Evolutionary conservation across 2,888 invertebrate genomes (phyloP).

Genomic region (Megaustenia siamemsis): DNA sequence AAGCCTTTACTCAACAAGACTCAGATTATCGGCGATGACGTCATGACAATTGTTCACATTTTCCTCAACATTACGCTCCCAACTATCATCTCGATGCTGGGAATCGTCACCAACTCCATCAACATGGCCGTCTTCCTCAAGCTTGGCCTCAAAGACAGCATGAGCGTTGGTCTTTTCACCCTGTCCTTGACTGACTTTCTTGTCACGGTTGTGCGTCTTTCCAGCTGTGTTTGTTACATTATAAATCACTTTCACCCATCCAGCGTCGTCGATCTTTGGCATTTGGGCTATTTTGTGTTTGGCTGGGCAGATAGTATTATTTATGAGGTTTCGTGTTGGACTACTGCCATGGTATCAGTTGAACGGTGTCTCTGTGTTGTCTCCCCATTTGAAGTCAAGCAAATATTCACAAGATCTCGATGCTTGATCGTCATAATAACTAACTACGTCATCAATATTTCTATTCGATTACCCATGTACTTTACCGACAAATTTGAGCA

Average conservation of each 20-base stretch:
- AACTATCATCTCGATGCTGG: not conserved
- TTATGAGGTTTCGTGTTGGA: not conserved
- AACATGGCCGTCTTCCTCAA: not conserved
- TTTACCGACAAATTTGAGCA: not conserved
- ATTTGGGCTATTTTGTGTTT: not conserved
- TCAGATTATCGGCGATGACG: too few species aligned
- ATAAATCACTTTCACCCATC: not conserved
- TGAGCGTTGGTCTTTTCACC: not conserved
- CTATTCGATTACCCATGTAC: not conserved
- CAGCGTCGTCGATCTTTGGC: not conserved
- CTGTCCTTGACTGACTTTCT: not conserved
- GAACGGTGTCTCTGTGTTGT: slow-evolving; percentile 37
- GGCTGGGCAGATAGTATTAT: not conserved
- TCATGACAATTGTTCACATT: too few species aligned
- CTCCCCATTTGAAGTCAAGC: slow-evolving; percentile 35
- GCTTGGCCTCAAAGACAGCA: not conserved
- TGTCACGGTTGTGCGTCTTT: not conserved
- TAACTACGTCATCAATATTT: not conserved
- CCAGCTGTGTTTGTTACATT: not conserved
- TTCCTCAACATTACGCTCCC: too few species aligned
- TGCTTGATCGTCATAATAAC: not conserved
- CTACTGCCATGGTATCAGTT: not conserved
- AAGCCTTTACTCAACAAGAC: too few species aligned
- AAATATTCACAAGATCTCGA: slow-evolving; percentile 28
- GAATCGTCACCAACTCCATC: not conserved